Evolutionary conservation across 2,888 invertebrate species (phyloP).

Genomic region (Piscicola geometra): DNA sequence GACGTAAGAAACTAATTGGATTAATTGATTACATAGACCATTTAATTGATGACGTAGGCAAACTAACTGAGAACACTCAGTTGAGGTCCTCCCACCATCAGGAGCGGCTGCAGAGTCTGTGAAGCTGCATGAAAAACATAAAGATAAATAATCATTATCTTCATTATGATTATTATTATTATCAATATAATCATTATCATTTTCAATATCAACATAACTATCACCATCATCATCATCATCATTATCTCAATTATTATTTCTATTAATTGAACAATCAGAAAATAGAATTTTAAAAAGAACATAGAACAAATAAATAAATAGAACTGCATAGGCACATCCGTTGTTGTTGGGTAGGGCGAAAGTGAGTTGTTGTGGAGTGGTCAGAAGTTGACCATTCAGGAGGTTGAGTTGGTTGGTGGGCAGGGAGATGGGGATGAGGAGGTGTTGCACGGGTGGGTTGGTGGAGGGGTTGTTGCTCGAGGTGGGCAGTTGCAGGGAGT

Average conservation of each 20-base stretch:
- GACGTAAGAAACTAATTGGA: too few relatives aligned
- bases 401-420: slow-evolving; percentile 53
- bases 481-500: slow-evolving; percentile 4
- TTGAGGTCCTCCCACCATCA: slow-evolving; percentile 3
- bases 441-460: slow-evolving; percentile 61
- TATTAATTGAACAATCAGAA: not conserved
- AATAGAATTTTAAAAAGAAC: not conserved
- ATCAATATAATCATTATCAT: not conserved
- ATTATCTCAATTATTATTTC: too few relatives aligned
- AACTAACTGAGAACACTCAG: not conserved
- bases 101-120: not conserved
- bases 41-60: too few relatives aligned
- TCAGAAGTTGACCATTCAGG: slow-evolving; percentile 62
- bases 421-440: slow-evolving; percentile 77
- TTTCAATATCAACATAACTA: too few relatives aligned
- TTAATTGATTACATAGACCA: too few relatives aligned
- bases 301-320: not conserved
- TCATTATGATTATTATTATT: too few relatives aligned
- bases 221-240: too few relatives aligned
- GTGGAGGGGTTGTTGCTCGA: slow-evolving; percentile 4
- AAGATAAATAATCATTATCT: too few relatives aligned
- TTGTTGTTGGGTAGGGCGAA: slow-evolving; percentile 23
- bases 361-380: slow-evolving; percentile 48
- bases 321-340: not conserved
- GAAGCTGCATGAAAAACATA: not conserved